phyloP scores from a whole-genome alignment of 2,113 vertebrate species.

The Alectura lathami region DNA sequence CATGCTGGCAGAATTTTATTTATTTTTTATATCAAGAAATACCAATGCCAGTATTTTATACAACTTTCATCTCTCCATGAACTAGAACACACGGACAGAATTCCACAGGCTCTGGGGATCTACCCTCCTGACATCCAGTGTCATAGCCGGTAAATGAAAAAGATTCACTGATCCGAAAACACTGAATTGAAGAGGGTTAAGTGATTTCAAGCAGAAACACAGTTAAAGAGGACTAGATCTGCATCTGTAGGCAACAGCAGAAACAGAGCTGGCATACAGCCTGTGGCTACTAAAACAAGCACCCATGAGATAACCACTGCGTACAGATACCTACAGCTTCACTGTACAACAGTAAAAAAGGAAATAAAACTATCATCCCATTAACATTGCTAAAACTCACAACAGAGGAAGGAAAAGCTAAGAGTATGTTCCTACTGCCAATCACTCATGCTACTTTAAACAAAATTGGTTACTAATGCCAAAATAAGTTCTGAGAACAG shows the following conservation, averaged over 20 bases:
- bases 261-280: not conserved
- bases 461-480: not conserved
- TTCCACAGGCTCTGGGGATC: not conserved
- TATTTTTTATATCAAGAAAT: not conserved
- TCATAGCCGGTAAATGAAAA: not conserved
- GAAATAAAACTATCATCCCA: not conserved
- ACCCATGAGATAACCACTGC: not conserved
- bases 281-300: not conserved
- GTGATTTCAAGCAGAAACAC: not conserved
- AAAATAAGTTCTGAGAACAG: constrained; percentile 63
- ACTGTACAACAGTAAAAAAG: not conserved
- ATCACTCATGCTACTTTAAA: constrained; percentile 59
- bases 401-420: not conserved
- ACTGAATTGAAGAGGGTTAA: not conserved
- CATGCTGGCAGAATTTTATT: not conserved
- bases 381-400: constrained; percentile 27
- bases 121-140: not conserved
- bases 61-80: not conserved
- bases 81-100: not conserved
- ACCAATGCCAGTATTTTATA: not conserved
- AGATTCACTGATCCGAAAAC: not conserved
- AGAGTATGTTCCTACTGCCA: constrained; percentile 23
- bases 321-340: not conserved
- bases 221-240: not conserved
- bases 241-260: not conserved